Evolutionary conservation across 2,113 vertebrate species (phyloP).

Genomic region (Thomomys bottae): DNA sequence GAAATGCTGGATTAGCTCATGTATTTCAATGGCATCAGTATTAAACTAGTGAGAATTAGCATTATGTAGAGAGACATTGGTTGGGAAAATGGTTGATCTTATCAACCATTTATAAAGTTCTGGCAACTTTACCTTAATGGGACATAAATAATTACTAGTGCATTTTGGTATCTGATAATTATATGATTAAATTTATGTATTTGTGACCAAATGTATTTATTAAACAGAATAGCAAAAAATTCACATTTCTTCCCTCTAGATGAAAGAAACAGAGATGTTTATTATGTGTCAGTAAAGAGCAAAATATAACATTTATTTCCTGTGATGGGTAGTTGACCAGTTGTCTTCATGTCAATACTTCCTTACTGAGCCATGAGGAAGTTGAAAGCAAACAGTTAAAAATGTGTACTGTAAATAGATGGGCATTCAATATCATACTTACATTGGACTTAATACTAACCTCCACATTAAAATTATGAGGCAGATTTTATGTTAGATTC

Average conservation of each 20-base stretch:
- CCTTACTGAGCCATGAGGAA: neutral
- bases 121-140: neutral
- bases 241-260: neutral
- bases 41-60: neutral
- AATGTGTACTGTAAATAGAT: neutral
- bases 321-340: neutral
- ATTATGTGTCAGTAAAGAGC: neutral
- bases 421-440: neutral
- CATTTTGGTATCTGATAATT: constrained; percentile 2
- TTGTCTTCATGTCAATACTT: neutral
- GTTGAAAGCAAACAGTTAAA: neutral
- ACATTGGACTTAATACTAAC: neutral
- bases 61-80: neutral
- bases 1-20: neutral
- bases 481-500: neutral
- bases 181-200: constrained; percentile 7
- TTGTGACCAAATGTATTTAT: neutral
- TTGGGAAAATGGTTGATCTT: neutral
- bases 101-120: neutral
- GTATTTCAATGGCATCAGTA: neutral
- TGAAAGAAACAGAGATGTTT: neutral
- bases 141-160: neutral
- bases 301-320: constrained; percentile 11
- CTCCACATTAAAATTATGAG: neutral
- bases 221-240: neutral